These are phyloP conservation scores for Coenobita brevimanus DNA, from an alignment of 1,140 invertebrate species.

Conservation along the genomic window DNA sequence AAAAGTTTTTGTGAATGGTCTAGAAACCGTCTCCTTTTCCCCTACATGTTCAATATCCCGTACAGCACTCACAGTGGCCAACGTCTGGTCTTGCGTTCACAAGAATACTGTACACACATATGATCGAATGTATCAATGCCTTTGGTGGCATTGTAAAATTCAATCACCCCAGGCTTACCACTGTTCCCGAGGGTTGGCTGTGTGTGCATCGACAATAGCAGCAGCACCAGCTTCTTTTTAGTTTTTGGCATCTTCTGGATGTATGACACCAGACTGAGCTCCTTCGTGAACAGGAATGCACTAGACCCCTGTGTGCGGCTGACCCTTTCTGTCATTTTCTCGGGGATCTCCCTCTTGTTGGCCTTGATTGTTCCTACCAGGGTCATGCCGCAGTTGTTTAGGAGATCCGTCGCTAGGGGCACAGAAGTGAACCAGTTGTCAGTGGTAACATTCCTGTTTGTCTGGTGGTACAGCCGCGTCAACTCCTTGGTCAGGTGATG, in stretches of 20 bases:
- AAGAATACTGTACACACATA: not conserved
- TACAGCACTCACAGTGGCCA: not conserved
- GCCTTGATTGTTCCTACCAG: not conserved
- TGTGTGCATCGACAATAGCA: not conserved
- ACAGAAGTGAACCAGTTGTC: constrained; percentile 33
- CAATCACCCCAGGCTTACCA: not conserved
- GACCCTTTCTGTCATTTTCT: not conserved
- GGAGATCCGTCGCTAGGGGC: not conserved
- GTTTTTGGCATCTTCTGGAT: not conserved
- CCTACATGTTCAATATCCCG: not conserved
- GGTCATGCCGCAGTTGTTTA: constrained; percentile 31
- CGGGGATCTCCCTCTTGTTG: not conserved
- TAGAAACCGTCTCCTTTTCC: too few species aligned
- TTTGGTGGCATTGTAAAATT: not conserved
- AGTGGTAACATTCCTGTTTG: constrained; percentile 25
- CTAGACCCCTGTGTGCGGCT: not conserved
- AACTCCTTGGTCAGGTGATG: constrained; percentile 20
- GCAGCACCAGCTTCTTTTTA: not conserved
- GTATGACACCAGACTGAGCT: constrained; percentile 9
- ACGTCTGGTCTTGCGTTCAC: not conserved
- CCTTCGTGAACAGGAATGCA: not conserved
- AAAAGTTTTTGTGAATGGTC: not conserved
- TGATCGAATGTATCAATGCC: not conserved
- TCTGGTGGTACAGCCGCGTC: not conserved
- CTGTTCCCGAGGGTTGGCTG: not conserved